Base-by-base conservation (phyloP, 1,140 invertebrate genomes). In the Pinna nobilis region DNA sequence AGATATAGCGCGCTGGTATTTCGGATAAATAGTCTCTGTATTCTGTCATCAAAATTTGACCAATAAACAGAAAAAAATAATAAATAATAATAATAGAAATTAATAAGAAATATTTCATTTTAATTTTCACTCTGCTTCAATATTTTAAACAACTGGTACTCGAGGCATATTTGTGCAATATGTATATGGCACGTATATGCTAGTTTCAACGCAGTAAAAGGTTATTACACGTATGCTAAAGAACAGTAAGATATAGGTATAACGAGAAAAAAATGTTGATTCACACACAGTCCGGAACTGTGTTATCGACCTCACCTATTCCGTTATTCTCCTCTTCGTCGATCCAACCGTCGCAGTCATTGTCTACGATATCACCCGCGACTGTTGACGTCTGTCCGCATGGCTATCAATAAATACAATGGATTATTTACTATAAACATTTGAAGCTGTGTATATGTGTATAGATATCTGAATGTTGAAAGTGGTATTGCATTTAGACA, bases 331-430 rank as follows among this genome's bases (percentile, higher is more conserved):
- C 37, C 49, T 80, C 75, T 47, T 77, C 76, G 25, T 80, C 72
- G 13, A 74, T 64, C 32, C 35, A 60, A 18, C 71, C 77, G 60
- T 81, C 74, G 68, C 73, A 76, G 55, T 81, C 75, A 37, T 77
- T 77, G 32, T 81, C 77, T 0, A 73, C 7, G 6, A 51, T 44
- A 49, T 78, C 75, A 25, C 63, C 66, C n/a, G 55, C 44, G 15
- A 67, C 55, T 15, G 50, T 51, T n/a, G 64, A n/a, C 4, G 44
- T 67, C 0, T 25, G 28, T 5, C 32, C 41, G 25, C 68, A 70
- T 18, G 47, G 44, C 68, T 74, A 15, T 39, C 23, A 3, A 59
- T 11, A 57, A 6, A 47, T 18, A 2, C 15, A 47, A 47, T 18
- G 15, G 30, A 15, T 53, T 28, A 53, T 25, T 23, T 4, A 50